phyloP scores from a whole-genome alignment of 2,797 vertebrate genomes.

The Atherinosoma microstoma region DNA sequence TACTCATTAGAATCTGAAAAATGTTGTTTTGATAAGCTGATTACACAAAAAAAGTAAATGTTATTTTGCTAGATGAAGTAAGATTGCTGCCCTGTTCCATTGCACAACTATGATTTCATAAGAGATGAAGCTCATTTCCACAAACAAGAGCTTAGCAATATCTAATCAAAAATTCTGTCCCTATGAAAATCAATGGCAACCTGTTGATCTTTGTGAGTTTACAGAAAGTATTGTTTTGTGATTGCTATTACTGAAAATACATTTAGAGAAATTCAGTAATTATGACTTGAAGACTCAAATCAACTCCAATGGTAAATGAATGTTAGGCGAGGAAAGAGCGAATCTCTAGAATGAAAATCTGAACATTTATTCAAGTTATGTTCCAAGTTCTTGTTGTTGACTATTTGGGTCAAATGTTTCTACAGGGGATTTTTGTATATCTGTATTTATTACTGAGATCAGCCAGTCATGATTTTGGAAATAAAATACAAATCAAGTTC shows the following conservation, averaged over 20 bases:
- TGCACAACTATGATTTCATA: not conserved
- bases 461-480: not conserved
- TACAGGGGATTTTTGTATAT: not conserved
- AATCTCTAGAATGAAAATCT: not conserved
- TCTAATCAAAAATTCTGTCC: not conserved
- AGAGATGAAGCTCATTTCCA: not conserved
- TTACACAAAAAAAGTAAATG: not conserved
- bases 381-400: not conserved
- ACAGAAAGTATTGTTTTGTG: not conserved
- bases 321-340: not conserved
- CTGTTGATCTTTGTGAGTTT: not conserved
- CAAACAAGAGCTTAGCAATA: not conserved
- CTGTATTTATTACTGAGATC: not conserved
- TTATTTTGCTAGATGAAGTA: not conserved
- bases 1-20: not conserved
- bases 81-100: slow-evolving; percentile 11
- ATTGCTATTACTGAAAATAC: not conserved
- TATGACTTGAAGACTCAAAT: not conserved
- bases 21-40: not conserved
- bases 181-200: not conserved
- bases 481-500: not conserved
- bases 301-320: not conserved
- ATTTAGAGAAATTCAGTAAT: not conserved
- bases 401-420: not conserved
- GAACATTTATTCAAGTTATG: not conserved